Percentiles rank a stretch among this genome's conserved stretches.
These are phyloP conservation scores for Rhopalosiphum padi DNA, from an alignment of 1,140 invertebrate species.

Conservation along the genomic window DNA sequence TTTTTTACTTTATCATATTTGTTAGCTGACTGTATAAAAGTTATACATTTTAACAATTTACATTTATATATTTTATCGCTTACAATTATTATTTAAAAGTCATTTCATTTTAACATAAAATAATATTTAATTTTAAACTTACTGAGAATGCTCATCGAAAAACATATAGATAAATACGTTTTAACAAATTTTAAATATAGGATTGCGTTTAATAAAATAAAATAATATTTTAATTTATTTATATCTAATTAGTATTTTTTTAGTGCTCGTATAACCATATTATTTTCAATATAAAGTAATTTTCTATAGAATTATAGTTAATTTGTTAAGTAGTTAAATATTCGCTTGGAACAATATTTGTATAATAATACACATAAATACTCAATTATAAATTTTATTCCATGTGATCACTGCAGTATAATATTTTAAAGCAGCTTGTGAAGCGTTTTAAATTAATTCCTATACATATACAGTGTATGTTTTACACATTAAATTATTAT, in stretches of 20 bases:
- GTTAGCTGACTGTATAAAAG: background rate
- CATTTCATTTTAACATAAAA: too few species aligned
- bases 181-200: too few species aligned
- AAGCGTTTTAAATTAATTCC: background rate
- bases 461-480: too few species aligned
- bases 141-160: too few species aligned
- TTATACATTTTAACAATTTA: background rate
- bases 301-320: background rate
- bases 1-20: too few species aligned
- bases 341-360: background rate
- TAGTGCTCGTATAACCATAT: background rate
- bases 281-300: background rate
- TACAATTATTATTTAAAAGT: too few species aligned
- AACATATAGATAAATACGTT: too few species aligned
- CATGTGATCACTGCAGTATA: background rate
- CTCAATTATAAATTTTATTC: background rate
- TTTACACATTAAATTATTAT: too few species aligned
- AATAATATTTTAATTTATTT: background rate
- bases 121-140: too few species aligned
- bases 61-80: too few species aligned
- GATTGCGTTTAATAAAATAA: background rate
- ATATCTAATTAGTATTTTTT: background rate
- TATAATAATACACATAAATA: background rate
- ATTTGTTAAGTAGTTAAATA: background rate
- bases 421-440: background rate